Conservation (phyloP, 2,113 vertebrate species). For the Leucopternis melanops region DNA sequence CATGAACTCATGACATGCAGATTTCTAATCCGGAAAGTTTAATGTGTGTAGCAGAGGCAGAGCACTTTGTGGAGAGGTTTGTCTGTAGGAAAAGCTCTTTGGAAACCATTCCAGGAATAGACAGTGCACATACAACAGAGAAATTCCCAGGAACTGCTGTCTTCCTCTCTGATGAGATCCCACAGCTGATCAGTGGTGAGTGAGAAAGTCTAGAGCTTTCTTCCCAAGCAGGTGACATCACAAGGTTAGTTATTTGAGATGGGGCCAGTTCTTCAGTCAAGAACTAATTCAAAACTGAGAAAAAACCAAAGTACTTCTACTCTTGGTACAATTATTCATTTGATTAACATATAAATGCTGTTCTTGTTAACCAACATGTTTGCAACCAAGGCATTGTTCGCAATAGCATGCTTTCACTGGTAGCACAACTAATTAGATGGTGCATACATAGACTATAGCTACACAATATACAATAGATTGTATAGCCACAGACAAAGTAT, state of each 20-base stretch:
- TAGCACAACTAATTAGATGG: background rate
- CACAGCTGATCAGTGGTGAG: background rate
- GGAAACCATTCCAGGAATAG: background rate
- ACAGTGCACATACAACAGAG: background rate
- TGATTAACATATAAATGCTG: background rate
- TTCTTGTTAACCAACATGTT: background rate
- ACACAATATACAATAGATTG: background rate
- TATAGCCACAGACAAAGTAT: background rate
- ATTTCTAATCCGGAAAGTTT: background rate
- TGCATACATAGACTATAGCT: background rate
- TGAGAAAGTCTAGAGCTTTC: background rate
- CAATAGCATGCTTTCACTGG: background rate
- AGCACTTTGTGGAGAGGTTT: background rate
- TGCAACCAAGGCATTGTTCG: background rate
- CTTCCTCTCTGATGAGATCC: background rate
- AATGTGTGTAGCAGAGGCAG: background rate
- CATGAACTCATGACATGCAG: background rate
- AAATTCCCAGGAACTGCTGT: background rate
- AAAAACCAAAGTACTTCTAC: background rate
- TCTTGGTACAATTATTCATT: background rate
- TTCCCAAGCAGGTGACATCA: background rate
- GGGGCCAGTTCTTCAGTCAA: background rate
- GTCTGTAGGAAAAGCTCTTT: background rate
- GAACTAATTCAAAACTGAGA: background rate
- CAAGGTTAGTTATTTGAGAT: background rate